Conservation (phyloP, 2,888 invertebrate genomes). For the Erebia ligea region DNA sequence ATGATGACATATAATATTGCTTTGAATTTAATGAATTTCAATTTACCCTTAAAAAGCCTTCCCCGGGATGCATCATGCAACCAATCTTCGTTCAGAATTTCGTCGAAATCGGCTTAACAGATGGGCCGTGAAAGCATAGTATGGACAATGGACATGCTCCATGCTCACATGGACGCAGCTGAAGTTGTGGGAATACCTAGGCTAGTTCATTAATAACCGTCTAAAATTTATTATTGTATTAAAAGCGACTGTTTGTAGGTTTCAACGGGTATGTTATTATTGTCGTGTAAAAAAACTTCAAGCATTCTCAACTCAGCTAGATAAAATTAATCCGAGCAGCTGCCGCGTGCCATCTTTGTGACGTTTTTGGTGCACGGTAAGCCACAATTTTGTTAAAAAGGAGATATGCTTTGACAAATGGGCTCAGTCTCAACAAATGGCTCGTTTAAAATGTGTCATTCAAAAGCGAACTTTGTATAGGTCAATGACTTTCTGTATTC, state of each 20-base stretch:
- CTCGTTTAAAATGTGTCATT: slow-evolving; percentile 29
- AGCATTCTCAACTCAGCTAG: slow-evolving; percentile 58
- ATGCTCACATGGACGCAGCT: too few species aligned
- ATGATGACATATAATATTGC: not conserved
- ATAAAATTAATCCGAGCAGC: slow-evolving; percentile 69
- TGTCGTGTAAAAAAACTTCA: slow-evolving; percentile 49
- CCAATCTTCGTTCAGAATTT: too few species aligned
- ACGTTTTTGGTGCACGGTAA: slow-evolving; percentile 34
- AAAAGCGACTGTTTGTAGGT: slow-evolving; percentile 21
- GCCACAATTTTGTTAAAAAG: slow-evolving; percentile 38
- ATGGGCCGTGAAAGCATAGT: too few species aligned
- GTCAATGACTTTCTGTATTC: slow-evolving; percentile 13
- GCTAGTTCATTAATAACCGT: not conserved
- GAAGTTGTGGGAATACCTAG: too few species aligned
- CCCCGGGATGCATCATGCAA: too few species aligned
- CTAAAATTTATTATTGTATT: slow-evolving; percentile 11
- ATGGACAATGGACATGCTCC: too few species aligned
- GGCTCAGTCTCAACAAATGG: slow-evolving; percentile 27
- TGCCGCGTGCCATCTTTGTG: slow-evolving; percentile 52
- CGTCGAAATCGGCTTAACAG: too few species aligned
- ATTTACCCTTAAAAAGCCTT: too few species aligned
- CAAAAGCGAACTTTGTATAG: slow-evolving; percentile 8
- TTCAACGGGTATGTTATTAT: slow-evolving; percentile 53
- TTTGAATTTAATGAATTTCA: too few species aligned
- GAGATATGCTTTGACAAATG: slow-evolving; percentile 36